Evolutionary conservation across 2,888 invertebrate genomes (phyloP).

Genomic region (Camponotus fellah): DNA sequence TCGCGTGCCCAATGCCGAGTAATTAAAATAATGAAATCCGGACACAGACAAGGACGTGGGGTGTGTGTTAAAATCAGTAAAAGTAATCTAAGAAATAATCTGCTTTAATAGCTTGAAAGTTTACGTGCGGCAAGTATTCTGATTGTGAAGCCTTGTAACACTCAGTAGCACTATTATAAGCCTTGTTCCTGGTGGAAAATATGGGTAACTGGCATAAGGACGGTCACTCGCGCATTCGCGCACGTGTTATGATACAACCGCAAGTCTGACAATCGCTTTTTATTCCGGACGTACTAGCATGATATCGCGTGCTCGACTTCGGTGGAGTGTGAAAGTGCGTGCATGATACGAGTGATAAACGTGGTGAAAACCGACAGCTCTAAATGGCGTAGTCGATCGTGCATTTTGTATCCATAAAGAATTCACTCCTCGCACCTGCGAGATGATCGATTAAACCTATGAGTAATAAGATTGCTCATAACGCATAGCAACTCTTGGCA

Average conservation of each 20-base stretch:
- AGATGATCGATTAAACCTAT: constrained; percentile 57
- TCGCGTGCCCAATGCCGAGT: background rate
- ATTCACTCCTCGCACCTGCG: constrained; percentile 62
- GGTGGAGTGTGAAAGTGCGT: constrained; percentile 65
- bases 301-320: constrained; percentile 36
- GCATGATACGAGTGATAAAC: constrained; percentile 63
- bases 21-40: constrained; percentile 48
- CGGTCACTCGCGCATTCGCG: constrained; percentile 59
- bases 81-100: constrained; percentile 56
- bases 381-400: constrained; percentile 12
- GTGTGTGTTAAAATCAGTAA: constrained; percentile 35
- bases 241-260: constrained; percentile 57
- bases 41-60: background rate
- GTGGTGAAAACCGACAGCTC: constrained; percentile 48
- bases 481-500: constrained; percentile 24
- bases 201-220: constrained; percentile 74
- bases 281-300: constrained; percentile 18
- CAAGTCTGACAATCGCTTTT: constrained; percentile 36
- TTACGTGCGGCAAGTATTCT: constrained; percentile 51
- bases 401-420: constrained; percentile 28
- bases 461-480: constrained; percentile 48
- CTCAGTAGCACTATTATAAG: constrained; percentile 47
- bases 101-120: constrained; percentile 67
- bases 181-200: constrained; percentile 75
- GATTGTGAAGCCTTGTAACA: constrained; percentile 43